A percentile compares a stretch with the other conserved stretches of the same genome.
Evolutionary conservation across 2,113 vertebrate species (phyloP).

Genomic region (Thomomys bottae): DNA sequence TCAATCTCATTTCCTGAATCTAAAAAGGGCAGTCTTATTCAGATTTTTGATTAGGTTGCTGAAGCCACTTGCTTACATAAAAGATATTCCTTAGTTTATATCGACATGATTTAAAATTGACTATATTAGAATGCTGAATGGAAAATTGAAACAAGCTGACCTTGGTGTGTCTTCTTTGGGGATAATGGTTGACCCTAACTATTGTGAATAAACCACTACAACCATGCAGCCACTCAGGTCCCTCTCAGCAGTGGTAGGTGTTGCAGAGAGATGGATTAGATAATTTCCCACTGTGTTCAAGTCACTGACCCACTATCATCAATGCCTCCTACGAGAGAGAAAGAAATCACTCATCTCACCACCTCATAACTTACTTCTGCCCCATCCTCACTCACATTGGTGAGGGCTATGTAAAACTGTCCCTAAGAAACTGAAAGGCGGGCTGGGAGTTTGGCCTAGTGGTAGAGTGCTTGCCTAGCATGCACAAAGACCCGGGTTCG

Average conservation of each 20-base stretch:
- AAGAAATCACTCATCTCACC: conserved; percentile 60
- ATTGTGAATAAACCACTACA: not conserved
- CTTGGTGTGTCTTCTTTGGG: not conserved
- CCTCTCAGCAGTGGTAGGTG: not conserved
- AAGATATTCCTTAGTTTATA: not conserved
- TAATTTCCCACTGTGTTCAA: conserved; percentile 50
- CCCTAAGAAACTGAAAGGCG: not conserved
- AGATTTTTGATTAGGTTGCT: not conserved
- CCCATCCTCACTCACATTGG: conserved; percentile 2
- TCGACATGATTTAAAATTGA: not conserved
- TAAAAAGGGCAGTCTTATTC: not conserved
- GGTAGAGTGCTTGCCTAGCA: too few relatives aligned
- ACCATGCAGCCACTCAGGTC: not conserved
- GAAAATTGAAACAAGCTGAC: not conserved
- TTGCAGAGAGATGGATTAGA: conserved; percentile 48
- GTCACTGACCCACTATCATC: conserved; percentile 32
- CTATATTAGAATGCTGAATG: not conserved
- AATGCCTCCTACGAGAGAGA: conserved; percentile 26
- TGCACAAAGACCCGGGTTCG: too few relatives aligned
- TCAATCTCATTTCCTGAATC: not conserved
- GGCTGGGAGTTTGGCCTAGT: too few relatives aligned
- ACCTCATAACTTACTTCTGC: conserved; percentile 25
- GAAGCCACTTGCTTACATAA: not conserved
- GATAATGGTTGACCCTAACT: not conserved
- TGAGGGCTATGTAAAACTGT: not conserved